Conservation (phyloP, 1,140 invertebrate genomes). For the Caerostris darwini region DNA sequence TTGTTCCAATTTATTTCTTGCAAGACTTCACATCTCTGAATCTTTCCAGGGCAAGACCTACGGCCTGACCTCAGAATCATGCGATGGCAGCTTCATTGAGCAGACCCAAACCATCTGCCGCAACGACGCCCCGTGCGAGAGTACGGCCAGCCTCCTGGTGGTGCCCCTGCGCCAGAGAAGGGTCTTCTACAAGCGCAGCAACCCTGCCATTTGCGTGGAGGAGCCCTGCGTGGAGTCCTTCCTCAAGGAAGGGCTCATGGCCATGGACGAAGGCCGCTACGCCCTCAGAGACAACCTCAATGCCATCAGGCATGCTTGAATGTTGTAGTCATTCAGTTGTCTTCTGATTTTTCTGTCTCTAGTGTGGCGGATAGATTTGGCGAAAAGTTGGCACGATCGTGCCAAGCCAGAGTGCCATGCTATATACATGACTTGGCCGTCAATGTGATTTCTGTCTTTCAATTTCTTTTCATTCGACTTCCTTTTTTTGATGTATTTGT, state of each 20-base stretch:
- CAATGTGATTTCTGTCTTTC: constrained; percentile 62
- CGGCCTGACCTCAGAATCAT: constrained; percentile 73
- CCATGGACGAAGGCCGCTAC: constrained; percentile 62
- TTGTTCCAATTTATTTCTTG: too few relatives aligned
- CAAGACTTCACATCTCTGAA: not conserved
- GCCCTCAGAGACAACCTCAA: constrained; percentile 42
- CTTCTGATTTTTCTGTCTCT: constrained; percentile 56
- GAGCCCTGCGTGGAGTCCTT: constrained; percentile 73
- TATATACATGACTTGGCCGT: constrained; percentile 5
- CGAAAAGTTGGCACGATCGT: not conserved
- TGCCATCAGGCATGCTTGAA: constrained; percentile 55
- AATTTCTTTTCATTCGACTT: constrained; percentile 15
- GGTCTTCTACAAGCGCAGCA: constrained; percentile 78
- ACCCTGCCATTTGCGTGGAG: constrained; percentile 64
- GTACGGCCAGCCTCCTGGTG: constrained; percentile 70
- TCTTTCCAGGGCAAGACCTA: constrained; percentile 74
- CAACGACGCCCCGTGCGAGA: constrained; percentile 75
- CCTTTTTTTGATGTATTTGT: constrained; percentile 51
- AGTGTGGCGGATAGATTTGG: constrained; percentile 18
- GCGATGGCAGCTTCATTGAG: constrained; percentile 78
- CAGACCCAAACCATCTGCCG: constrained; percentile 73
- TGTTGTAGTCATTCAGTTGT: not conserved
- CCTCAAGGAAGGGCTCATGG: constrained; percentile 49
- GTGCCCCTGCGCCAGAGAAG: constrained; percentile 71
- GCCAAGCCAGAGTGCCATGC: constrained; percentile 8